Percentiles rank a stretch among this genome's conserved stretches.
Evolutionary conservation across 2,797 vertebrate genomes (phyloP).

Genomic region (Discoglossus pictus): DNA sequence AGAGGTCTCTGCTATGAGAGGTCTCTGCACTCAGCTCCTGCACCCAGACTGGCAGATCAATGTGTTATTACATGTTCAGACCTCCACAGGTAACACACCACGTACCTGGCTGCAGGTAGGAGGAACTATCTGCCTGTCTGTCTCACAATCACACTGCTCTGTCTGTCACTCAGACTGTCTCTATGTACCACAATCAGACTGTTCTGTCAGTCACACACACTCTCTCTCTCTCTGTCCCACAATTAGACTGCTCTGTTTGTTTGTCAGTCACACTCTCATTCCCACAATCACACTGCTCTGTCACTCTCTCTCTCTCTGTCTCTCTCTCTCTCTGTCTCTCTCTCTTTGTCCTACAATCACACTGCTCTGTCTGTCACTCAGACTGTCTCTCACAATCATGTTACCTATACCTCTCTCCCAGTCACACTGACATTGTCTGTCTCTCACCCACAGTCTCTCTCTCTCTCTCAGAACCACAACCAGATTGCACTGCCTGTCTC

Average conservation of each 20-base stretch:
- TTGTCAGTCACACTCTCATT: not conserved
- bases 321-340: not conserved
- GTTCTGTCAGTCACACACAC: not conserved
- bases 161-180: not conserved
- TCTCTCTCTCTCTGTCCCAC: not conserved
- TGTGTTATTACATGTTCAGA: conserved; percentile 64
- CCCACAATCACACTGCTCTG: not conserved
- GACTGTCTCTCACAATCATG: not conserved
- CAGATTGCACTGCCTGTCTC: not conserved
- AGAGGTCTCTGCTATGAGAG: conserved; percentile 58
- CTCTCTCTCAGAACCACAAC: not conserved
- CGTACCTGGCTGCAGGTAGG: conserved; percentile 30
- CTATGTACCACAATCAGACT: not conserved
- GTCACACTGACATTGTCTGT: no score
- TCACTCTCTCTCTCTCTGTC: not conserved
- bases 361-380: not conserved
- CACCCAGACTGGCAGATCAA: conserved; percentile 59
- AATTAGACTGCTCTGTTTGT: not conserved
- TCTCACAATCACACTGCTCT: conserved; percentile 4
- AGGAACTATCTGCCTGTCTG: conserved; percentile 29
- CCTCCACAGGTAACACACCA: conserved; percentile 42
- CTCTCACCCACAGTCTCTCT: not conserved
- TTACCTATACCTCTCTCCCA: no score
- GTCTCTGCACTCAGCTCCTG: conserved; percentile 58
- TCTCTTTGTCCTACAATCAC: not conserved